Percentiles rank a stretch among this genome's conserved stretches.
Evolutionary conservation across 2,797 vertebrate genomes (phyloP).

Genomic region (Sardinella longiceps): DNA sequence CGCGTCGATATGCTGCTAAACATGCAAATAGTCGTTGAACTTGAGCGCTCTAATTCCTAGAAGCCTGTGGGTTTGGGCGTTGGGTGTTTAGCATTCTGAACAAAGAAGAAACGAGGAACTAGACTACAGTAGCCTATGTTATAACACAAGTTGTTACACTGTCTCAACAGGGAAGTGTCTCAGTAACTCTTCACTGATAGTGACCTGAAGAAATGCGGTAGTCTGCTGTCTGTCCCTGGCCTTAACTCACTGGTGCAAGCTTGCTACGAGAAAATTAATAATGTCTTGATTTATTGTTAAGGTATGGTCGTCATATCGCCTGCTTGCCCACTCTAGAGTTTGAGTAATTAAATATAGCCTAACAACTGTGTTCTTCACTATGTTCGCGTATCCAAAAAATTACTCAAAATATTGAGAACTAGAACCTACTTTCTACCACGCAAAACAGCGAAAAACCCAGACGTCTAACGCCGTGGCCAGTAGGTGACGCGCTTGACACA

Average conservation of each 20-base stretch:
- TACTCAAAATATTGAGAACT: no score
- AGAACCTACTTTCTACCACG: no score
- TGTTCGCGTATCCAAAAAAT: no score
- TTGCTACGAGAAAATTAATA: background rate
- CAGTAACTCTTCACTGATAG: background rate
- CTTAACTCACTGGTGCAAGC: background rate
- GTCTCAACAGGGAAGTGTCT: background rate
- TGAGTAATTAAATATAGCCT: background rate
- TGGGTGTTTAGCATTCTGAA: background rate
- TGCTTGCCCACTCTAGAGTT: background rate
- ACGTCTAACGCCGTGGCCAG: background rate
- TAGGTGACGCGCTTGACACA: background rate
- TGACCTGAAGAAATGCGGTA: background rate
- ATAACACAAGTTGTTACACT: background rate
- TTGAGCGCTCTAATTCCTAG: background rate
- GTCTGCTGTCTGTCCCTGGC: background rate
- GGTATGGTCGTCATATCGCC: background rate
- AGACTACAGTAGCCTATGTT: background rate
- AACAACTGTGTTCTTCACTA: no score
- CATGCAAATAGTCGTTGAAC: constrained; percentile 1
- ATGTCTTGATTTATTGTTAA: background rate
- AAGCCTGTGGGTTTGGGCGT: background rate
- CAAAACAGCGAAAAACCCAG: no score
- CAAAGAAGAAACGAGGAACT: background rate
- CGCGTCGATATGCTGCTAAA: background rate